These are phyloP conservation scores for Cinara cedri DNA, from an alignment of 2,888 invertebrate species.

Conservation along the genomic window DNA sequence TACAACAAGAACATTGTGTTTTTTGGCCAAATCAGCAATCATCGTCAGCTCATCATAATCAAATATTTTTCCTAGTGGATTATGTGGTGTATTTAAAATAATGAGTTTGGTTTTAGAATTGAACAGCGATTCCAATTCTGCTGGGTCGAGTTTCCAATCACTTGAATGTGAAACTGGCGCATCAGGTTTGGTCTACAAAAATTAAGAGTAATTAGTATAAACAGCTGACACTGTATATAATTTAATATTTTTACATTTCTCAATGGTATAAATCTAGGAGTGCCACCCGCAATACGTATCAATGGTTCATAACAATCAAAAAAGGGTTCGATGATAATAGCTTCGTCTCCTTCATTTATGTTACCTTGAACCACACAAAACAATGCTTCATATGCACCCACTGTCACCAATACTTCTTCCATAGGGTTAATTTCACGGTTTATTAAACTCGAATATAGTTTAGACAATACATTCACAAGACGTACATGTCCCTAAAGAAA, in stretches of 20 bases:
- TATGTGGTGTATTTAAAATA: conserved; percentile 96
- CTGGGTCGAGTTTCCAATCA: conserved; percentile 87
- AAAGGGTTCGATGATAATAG: conserved; percentile 96
- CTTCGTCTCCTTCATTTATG: conserved; percentile 85
- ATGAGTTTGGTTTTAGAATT: conserved; percentile 90
- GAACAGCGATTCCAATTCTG: conserved; percentile 81
- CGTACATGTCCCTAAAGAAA: conserved; percentile 88
- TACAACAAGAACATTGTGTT: conserved; percentile 88
- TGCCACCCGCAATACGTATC: conserved; percentile 86
- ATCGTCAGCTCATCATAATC: conserved; percentile 71
- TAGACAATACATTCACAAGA: conserved; percentile 81
- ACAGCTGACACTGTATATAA: too few relatives aligned
- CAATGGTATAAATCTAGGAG: conserved; percentile 84
- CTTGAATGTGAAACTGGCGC: conserved; percentile 68
- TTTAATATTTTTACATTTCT: conserved; percentile 72
- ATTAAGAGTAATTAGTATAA: too few relatives aligned
- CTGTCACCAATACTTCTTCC: conserved; percentile 85
- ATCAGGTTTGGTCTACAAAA: conserved; percentile 20
- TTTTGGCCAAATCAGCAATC: conserved; percentile 88
- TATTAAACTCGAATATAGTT: conserved; percentile 82
- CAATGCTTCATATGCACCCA: conserved; percentile 94
- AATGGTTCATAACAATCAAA: conserved; percentile 98
- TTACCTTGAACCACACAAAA: conserved; percentile 86
- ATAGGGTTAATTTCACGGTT: conserved; percentile 79
- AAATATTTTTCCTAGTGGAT: conserved; percentile 94